phyloP scores from a whole-genome alignment of 2,888 invertebrate genomes.

The Nasonovia ribisnigri region DNA sequence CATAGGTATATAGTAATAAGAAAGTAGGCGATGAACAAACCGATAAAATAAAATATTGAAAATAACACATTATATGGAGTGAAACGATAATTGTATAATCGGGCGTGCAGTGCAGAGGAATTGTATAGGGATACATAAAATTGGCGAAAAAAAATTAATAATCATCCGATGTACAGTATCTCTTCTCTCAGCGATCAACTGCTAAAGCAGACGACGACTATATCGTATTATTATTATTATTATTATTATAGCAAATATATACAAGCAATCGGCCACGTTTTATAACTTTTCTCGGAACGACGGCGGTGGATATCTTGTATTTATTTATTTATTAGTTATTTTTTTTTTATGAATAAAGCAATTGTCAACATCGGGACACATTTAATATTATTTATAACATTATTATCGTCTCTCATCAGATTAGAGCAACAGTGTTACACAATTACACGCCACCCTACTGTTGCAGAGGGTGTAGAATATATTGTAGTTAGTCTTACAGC shows the following conservation, averaged over 20 bases:
- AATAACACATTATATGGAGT: not conserved
- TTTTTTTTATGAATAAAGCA: conserved; percentile 1
- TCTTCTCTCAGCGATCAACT: not conserved
- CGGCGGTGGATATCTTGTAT: not conserved
- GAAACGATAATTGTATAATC: not conserved
- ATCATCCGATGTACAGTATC: not conserved
- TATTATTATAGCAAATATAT: not conserved
- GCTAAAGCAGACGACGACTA: not conserved
- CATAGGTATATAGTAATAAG: not conserved
- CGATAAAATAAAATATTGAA: not conserved
- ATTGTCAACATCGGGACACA: not conserved
- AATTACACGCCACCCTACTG: not conserved
- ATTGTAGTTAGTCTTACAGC: not conserved
- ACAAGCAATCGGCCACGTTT: not conserved
- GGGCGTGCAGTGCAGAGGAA: not conserved
- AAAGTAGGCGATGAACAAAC: not conserved
- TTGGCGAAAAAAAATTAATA: not conserved
- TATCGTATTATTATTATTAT: not conserved
- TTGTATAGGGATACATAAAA: not conserved
- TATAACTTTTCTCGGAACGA: conserved; percentile 27
- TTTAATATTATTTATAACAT: not conserved
- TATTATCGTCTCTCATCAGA: conserved; percentile 18
- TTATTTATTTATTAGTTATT: not conserved
- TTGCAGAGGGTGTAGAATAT: not conserved
- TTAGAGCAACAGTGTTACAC: conserved; percentile 9